These are phyloP conservation scores for Neolamprologus toae DNA, from an alignment of 2,113 vertebrate species.

Conservation along the genomic window DNA sequence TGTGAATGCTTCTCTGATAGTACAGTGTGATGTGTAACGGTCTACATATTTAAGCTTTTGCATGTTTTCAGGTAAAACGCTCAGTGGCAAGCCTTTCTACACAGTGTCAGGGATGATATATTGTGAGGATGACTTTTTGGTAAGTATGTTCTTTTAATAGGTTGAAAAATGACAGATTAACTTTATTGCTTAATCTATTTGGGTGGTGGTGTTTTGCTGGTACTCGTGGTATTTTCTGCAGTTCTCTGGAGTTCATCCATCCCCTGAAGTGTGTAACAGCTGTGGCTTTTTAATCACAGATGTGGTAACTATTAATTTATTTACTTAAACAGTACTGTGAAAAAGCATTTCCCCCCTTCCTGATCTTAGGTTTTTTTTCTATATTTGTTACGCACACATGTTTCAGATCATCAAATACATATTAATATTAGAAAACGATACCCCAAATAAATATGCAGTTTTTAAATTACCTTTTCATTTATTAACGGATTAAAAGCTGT, in stretches of 20 bases:
- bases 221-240: slow-evolving; percentile 19
- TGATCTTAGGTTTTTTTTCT: fast-evolving
- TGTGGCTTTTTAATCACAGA: slow-evolving; percentile 86
- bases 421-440: background rate
- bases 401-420: background rate
- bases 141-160: slow-evolving; percentile 55
- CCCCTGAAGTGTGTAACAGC: slow-evolving; percentile 81
- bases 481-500: background rate
- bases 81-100: slow-evolving; percentile 85
- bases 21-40: background rate
- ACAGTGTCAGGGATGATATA: slow-evolving; percentile 81
- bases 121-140: slow-evolving; percentile 88
- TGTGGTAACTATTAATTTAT: slow-evolving; percentile 72
- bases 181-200: background rate
- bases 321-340: background rate
- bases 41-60: background rate
- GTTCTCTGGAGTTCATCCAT: slow-evolving; percentile 88
- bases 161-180: background rate
- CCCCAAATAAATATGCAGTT: background rate
- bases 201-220: background rate
- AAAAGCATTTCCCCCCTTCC: background rate
- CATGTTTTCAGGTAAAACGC: slow-evolving; percentile 70
- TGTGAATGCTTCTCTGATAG: background rate
- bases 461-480: background rate
- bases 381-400: background rate